Conservation (phyloP, 2,888 invertebrate genomes). For the Gortyna flavago region DNA sequence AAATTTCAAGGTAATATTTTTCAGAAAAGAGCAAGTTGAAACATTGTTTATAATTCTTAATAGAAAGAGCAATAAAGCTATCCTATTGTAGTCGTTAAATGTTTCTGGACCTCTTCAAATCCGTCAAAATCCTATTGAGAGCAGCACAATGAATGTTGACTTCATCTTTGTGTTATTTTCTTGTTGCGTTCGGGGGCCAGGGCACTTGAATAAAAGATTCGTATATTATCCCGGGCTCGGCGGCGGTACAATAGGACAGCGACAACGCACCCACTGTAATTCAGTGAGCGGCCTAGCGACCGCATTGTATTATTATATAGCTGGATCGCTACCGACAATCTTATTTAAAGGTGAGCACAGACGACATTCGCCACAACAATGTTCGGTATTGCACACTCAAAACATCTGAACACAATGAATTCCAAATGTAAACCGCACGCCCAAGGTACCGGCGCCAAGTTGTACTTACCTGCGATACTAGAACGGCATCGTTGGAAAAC, state of each 20-base stretch:
- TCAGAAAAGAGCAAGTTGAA: slow-evolving; percentile 40
- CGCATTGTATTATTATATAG: slow-evolving; percentile 81
- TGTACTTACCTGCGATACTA: slow-evolving; percentile 2
- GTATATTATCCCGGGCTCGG: slow-evolving; percentile 84
- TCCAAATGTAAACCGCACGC: slow-evolving; percentile 46
- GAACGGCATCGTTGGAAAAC: slow-evolving; percentile 30
- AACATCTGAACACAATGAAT: slow-evolving; percentile 57
- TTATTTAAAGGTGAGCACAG: slow-evolving; percentile 75
- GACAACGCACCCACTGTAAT: slow-evolving; percentile 85
- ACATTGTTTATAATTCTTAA: slow-evolving; percentile 63
- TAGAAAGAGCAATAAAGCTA: slow-evolving; percentile 61
- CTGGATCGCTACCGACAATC: slow-evolving; percentile 72
- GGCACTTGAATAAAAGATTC: slow-evolving; percentile 89
- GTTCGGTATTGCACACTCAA: slow-evolving; percentile 41
- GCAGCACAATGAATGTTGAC: slow-evolving; percentile 85
- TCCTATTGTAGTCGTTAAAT: slow-evolving; percentile 73
- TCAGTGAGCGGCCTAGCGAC: slow-evolving; percentile 80
- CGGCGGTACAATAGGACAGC: slow-evolving; percentile 82
- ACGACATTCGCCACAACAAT: slow-evolving; percentile 40
- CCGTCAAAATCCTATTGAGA: slow-evolving; percentile 86
- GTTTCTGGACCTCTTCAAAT: slow-evolving; percentile 74
- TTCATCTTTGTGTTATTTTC: slow-evolving; percentile 87
- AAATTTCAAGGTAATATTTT: slow-evolving; percentile 39
- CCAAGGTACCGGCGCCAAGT: slow-evolving; percentile 19
- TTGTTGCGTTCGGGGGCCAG: slow-evolving; percentile 83